phyloP scores from a whole-genome alignment of 2,888 invertebrate genomes.

The Steinernema scapterisci region DNA sequence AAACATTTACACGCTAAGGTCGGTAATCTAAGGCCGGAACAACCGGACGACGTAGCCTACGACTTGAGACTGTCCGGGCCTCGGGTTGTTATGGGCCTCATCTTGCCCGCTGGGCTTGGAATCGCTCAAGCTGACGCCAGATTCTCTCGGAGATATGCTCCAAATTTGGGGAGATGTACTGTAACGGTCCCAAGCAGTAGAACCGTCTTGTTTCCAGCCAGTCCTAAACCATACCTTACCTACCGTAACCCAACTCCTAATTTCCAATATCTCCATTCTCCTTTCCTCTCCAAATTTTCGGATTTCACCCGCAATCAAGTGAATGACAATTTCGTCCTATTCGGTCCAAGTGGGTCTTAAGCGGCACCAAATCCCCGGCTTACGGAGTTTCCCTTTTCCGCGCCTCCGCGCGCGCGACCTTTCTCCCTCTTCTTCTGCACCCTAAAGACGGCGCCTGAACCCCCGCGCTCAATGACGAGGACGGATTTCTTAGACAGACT shows the following conservation, averaged over 20 bases:
- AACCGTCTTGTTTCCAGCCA: too few species aligned
- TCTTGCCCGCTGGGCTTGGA: too few species aligned
- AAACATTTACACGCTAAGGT: too few species aligned
- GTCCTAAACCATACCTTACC: too few species aligned
- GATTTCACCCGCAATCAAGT: background rate
- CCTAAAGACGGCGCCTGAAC: background rate
- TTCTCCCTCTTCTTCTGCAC: background rate
- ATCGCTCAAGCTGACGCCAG: too few species aligned
- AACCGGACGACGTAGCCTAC: too few species aligned
- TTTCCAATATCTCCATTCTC: background rate
- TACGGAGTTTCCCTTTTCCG: slow-evolving; percentile 30
- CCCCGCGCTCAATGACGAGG: background rate
- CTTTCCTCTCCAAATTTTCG: background rate
- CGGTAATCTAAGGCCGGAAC: too few species aligned
- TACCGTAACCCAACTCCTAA: background rate
- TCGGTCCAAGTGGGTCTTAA: slow-evolving; percentile 19
- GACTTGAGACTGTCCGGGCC: too few species aligned
- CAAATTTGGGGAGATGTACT: too few species aligned
- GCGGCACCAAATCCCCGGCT: slow-evolving; percentile 23
- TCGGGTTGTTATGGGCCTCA: too few species aligned
- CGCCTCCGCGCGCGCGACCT: slow-evolving; percentile 19
- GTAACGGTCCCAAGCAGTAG: too few species aligned
- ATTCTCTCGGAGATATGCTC: too few species aligned
- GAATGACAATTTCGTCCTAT: slow-evolving; percentile 20
- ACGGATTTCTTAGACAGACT: background rate